Conservation (phyloP, 2,797 vertebrate species). For the Eutrigla gurnardus region DNA sequence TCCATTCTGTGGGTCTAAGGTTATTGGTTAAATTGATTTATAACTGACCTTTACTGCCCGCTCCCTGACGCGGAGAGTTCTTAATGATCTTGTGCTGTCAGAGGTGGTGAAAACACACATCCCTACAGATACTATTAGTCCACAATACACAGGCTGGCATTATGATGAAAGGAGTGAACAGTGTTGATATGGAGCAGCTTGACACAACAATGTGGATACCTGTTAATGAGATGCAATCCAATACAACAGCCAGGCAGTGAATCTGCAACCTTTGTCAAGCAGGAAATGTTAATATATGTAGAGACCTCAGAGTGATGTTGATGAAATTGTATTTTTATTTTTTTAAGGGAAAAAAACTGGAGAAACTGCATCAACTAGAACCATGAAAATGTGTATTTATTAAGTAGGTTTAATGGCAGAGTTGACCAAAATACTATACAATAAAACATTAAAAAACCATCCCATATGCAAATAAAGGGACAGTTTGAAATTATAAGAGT, state of each 20-base stretch:
- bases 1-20: constrained; percentile 45
- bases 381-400: no score
- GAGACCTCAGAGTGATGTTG: background rate
- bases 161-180: constrained; percentile 40
- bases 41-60: constrained; percentile 68
- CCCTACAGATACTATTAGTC: constrained; percentile 63
- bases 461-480: background rate
- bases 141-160: constrained; percentile 25
- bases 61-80: constrained; percentile 69
- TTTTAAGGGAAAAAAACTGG: no score
- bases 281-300: background rate
- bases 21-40: constrained; percentile 79
- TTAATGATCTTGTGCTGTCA: constrained; percentile 83
- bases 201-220: constrained; percentile 50
- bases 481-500: no score
- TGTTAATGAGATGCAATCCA: constrained; percentile 46
- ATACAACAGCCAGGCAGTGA: background rate
- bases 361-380: no score
- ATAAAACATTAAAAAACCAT: background rate
- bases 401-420: no score
- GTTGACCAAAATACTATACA: background rate
- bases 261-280: background rate
- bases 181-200: constrained; percentile 34
- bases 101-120: constrained; percentile 77
- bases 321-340: background rate